Percentiles rank a stretch among this genome's conserved stretches.
phyloP scores from a whole-genome alignment of 2,888 invertebrate genomes.

The Drosophila meridionalis region DNA sequence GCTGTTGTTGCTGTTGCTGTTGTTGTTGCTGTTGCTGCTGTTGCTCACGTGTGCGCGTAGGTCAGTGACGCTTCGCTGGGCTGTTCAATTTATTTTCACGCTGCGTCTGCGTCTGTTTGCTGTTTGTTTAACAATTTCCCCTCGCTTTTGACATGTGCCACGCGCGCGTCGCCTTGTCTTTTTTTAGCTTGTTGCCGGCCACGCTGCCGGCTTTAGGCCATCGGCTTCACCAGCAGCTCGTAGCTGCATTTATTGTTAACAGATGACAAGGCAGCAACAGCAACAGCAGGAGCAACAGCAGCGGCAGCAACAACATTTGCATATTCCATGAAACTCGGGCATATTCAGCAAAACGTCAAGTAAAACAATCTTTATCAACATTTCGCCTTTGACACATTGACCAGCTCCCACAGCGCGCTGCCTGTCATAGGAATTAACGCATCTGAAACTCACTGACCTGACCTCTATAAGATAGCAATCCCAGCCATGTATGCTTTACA shows the following conservation, averaged over 20 bases:
- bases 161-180: constrained; percentile 36
- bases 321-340: constrained; percentile 37
- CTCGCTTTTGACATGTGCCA: constrained; percentile 55
- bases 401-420: constrained; percentile 18
- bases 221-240: constrained; percentile 23
- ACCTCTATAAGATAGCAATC: not conserved
- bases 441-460: constrained; percentile 1
- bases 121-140: constrained; percentile 63
- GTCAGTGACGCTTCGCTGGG: constrained; percentile 71
- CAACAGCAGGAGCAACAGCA: constrained; percentile 4
- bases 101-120: constrained; percentile 63
- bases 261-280: constrained; percentile 50
- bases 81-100: constrained; percentile 67
- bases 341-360: constrained; percentile 7
- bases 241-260: constrained; percentile 61
- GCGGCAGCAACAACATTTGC: constrained; percentile 36
- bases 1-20: constrained; percentile 32
- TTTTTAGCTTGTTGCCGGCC: constrained; percentile 29
- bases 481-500: not conserved
- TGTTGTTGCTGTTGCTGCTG: constrained; percentile 21
- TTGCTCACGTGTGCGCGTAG: constrained; percentile 68
- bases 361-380: constrained; percentile 16
- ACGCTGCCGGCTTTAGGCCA: constrained; percentile 43
- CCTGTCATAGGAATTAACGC: constrained; percentile 24
- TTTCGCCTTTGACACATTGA: constrained; percentile 38